Evolutionary conservation across 2,113 vertebrate genomes (phyloP).

Genomic region (Cricetomys ansorgei): DNA sequence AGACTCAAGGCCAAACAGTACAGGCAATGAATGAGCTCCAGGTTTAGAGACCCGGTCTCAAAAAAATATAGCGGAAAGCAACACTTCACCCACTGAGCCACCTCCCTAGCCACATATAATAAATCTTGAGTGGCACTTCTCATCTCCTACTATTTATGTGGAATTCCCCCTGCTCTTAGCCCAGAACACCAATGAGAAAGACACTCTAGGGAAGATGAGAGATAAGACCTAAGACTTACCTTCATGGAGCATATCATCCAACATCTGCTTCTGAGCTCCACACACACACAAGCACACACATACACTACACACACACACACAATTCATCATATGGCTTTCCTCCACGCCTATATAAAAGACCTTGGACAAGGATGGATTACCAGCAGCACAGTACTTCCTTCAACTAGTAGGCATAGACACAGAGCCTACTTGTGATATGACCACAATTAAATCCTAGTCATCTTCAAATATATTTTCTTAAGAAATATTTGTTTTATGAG

Average conservation of each 20-base stretch:
- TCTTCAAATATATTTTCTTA: neutral
- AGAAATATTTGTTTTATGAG: neutral
- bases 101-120: neutral
- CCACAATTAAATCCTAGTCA: slow-evolving; percentile 5
- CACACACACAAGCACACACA: neutral
- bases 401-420: slow-evolving; percentile 20
- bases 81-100: neutral
- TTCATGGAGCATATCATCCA: neutral
- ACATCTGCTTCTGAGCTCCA: neutral
- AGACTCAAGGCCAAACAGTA: neutral
- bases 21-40: neutral
- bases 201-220: neutral
- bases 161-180: slow-evolving; percentile 32
- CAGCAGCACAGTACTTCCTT: slow-evolving; percentile 14
- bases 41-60: neutral
- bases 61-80: neutral
- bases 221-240: neutral
- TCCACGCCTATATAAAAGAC: neutral
- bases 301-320: neutral
- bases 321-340: neutral
- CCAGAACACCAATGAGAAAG: slow-evolving; percentile 36
- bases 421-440: neutral
- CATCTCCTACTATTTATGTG: slow-evolving; percentile 41
- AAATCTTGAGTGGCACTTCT: neutral
- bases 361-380: slow-evolving; percentile 2